Base-by-base conservation (phyloP, 1,140 invertebrate species). In the Spodoptera litura region DNA sequence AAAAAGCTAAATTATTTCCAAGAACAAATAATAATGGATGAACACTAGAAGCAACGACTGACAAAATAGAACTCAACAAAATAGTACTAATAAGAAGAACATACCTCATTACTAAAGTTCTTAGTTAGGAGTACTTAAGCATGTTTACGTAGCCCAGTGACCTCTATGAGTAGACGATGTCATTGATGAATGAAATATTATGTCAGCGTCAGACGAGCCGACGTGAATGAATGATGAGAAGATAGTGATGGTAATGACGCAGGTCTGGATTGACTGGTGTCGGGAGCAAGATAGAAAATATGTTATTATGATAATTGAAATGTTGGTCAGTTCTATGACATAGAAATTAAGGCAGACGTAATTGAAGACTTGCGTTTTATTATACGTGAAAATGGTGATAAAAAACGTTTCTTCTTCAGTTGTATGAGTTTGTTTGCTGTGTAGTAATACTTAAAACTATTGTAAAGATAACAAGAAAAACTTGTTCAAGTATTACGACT, bases 181-280 rank as follows among this genome's bases (percentile, higher is more conserved):
- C 66, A 70, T 51, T 70, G 66, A 70, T 70, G 49, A 70, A 70
- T 70, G 66, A 70, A 64, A 64, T 64, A 64, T 64, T 44, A 64
- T 49, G 61, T 49, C 61, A 64, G 49, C 52, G 66, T 70, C 66
- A 31, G 27, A 51, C 66, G 49, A n/a, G 61, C 11, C 15, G 20
- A 52, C 25, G 49, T 13, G 64, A 53, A 53, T 53, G 49, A 70
- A 70, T 70, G 64, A 52, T 68, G 49, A 31, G 52, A 49, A 70
- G 66, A 53, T 70, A 31, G n/a, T 66, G 38, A 66, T 49, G 66
- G 49, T 8, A 53, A 12, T 31, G 20, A 70, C 20, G 35, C 15
- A 64, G 61, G 61, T 20, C 0, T 12, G 51, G 25, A 53, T 70
- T 27, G 44, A 53, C 5, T 53, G 20, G 15, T 49, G 62, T 10